phyloP scores from a whole-genome alignment of 2,888 invertebrate genomes.

The Diarsia dahlii region DNA sequence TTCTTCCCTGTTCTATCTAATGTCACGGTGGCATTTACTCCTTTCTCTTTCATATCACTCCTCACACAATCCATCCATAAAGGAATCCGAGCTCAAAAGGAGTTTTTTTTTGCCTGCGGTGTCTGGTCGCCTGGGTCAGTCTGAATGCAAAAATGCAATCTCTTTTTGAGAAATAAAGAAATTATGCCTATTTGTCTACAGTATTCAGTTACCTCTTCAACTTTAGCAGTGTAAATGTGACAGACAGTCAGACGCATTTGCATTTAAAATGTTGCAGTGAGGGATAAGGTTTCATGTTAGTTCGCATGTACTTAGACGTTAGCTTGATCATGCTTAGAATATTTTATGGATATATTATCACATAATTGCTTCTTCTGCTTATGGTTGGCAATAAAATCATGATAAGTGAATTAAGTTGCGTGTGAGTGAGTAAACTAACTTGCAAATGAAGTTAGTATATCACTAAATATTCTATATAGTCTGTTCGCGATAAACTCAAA shows the following conservation, averaged over 20 bases:
- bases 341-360: slow-evolving; percentile 33
- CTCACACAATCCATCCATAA: too few relatives aligned
- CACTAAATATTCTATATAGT: background rate
- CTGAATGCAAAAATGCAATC: background rate
- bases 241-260: background rate
- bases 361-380: slow-evolving; percentile 20
- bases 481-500: too few relatives aligned
- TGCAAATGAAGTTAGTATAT: background rate
- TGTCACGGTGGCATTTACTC: too few relatives aligned
- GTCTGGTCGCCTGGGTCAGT: background rate
- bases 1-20: too few relatives aligned
- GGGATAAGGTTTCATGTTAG: slow-evolving; percentile 28
- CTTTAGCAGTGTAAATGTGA: background rate
- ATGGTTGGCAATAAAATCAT: background rate
- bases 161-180: background rate
- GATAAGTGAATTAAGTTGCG: slow-evolving; percentile 20
- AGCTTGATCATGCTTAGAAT: slow-evolving; percentile 24
- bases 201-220: background rate
- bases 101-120: background rate
- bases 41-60: too few relatives aligned
- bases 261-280: background rate
- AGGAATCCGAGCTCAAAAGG: background rate
- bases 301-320: slow-evolving; percentile 8
- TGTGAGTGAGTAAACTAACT: slow-evolving; percentile 2
- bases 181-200: too few relatives aligned